A percentile compares a stretch with the other conserved stretches of the same genome.
Conservation (phyloP, 2,797 vertebrate genomes). For the Arnoldichthys spilopterus region DNA sequence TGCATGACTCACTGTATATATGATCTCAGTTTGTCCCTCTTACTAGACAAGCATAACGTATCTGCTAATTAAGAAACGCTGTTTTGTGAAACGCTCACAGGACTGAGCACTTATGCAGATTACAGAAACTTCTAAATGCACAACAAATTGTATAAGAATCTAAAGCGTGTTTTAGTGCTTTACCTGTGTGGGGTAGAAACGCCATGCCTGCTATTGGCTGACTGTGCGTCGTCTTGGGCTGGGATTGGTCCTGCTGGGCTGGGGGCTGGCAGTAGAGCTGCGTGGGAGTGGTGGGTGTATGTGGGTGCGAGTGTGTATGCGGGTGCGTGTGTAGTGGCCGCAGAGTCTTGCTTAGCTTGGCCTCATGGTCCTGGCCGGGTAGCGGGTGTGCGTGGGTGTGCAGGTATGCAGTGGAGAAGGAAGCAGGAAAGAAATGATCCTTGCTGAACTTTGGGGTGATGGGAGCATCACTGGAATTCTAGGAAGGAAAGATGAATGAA, state of each 20-base stretch:
- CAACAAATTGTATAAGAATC: background rate
- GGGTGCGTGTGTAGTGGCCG: constrained; percentile 69
- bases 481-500: constrained; percentile 45
- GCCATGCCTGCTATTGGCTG: constrained; percentile 72
- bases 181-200: constrained; percentile 77
- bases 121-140: background rate
- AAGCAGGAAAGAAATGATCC: constrained; percentile 89
- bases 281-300: constrained; percentile 31
- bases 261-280: constrained; percentile 63
- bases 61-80: background rate
- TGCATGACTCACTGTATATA: too few relatives aligned
- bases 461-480: constrained; percentile 86
- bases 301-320: constrained; percentile 62
- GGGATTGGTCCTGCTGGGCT: constrained; percentile 61
- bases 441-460: constrained; percentile 91
- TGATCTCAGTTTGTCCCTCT: too few relatives aligned
- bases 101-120: background rate
- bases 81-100: background rate
- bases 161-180: background rate
- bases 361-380: constrained; percentile 71
- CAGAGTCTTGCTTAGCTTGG: constrained; percentile 79
- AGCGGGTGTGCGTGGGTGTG: constrained; percentile 73
- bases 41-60: background rate
- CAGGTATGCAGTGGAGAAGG: constrained; percentile 71
- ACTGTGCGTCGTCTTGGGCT: constrained; percentile 65